Conservation (phyloP, 2,113 vertebrate genomes). For the Takifugu flavidus region DNA sequence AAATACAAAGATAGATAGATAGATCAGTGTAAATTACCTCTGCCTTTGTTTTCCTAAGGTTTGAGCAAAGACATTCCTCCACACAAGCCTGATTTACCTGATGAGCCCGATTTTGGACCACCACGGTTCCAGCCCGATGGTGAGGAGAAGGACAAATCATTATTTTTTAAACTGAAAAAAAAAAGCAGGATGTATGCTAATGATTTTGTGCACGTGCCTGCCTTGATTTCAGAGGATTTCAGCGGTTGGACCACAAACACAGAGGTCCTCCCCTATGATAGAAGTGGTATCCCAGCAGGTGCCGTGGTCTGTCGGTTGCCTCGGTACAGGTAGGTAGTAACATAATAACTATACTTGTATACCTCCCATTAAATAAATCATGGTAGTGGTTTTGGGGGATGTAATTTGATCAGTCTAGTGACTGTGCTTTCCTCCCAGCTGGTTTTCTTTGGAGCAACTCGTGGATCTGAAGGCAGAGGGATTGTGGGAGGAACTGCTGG, state of each 20-base stretch:
- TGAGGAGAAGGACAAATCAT: constrained; percentile 4
- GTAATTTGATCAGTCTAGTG: background rate
- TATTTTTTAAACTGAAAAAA: background rate
- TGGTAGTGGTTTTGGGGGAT: background rate
- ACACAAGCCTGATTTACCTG: constrained; percentile 57
- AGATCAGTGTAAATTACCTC: no score
- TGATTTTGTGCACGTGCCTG: background rate
- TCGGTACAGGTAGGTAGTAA: constrained; percentile 56
- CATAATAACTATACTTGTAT: background rate
- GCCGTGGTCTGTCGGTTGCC: constrained; percentile 60
- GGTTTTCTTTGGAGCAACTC: constrained; percentile 82
- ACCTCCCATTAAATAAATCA: no score
- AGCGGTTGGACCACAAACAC: constrained; percentile 71
- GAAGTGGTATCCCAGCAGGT: constrained; percentile 60
- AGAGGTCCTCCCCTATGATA: constrained; percentile 67
- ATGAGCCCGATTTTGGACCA: constrained; percentile 32
- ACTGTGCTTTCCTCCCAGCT: constrained; percentile 62
- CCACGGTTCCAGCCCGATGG: constrained; percentile 64
- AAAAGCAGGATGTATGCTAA: no score
- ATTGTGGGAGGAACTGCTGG: constrained; percentile 83
- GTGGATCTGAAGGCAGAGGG: constrained; percentile 82
- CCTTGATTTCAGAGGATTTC: constrained; percentile 73
- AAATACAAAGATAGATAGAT: no score
- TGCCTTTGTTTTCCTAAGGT: constrained; percentile 30
- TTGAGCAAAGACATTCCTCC: constrained; percentile 57